Conservation (phyloP, 2,113 vertebrate species). For the Pholis gunnellus region DNA sequence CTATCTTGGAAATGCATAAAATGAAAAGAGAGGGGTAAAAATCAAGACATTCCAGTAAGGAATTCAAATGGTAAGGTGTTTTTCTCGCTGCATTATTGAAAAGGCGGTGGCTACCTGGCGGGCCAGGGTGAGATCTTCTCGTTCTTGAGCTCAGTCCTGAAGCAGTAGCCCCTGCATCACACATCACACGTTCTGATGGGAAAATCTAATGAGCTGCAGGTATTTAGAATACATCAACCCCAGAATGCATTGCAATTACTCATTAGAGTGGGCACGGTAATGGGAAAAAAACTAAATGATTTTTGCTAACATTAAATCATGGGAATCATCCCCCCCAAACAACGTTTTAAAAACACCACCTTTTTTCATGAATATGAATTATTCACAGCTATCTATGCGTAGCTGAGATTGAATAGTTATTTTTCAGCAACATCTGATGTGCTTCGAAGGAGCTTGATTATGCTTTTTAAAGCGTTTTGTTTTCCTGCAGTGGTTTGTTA, state of each 20-base stretch:
- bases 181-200: constrained; percentile 38
- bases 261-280: constrained; percentile 44
- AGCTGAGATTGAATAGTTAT: constrained; percentile 46
- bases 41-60: constrained; percentile 31
- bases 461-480: constrained; percentile 2
- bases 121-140: constrained; percentile 18
- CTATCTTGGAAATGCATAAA: constrained; percentile 20
- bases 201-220: constrained; percentile 56
- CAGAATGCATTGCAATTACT: constrained; percentile 37
- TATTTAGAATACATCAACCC: constrained; percentile 51
- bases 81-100: constrained; percentile 58
- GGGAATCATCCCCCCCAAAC: constrained; percentile 37
- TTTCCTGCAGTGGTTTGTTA: constrained; percentile 19
- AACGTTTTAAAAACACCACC: constrained; percentile 38
- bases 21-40: constrained; percentile 22
- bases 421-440: constrained; percentile 38
- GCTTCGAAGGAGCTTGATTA: constrained; percentile 42
- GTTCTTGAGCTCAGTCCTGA: constrained; percentile 31
- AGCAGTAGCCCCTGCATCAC: constrained; percentile 1
- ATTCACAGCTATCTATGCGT: constrained; percentile 54
- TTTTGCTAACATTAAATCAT: constrained; percentile 39
- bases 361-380: constrained; percentile 54
- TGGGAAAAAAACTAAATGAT: not conserved
- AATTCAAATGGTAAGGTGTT: constrained; percentile 29
- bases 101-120: constrained; percentile 12